phyloP scores from a whole-genome alignment of 1,140 invertebrate species.

The Bradynema listronoti region DNA sequence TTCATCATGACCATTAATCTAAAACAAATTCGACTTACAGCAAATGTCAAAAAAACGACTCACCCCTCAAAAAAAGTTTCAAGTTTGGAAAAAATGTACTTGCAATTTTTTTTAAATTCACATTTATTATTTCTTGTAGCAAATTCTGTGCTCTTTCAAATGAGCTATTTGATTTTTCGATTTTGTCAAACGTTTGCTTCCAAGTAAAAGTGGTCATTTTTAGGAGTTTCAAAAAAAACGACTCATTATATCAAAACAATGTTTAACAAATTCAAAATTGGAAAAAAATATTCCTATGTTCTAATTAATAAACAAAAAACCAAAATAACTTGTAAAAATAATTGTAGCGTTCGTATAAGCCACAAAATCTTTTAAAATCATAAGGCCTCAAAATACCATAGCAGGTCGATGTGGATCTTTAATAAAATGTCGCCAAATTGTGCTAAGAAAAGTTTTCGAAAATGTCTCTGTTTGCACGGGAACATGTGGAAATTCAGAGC shows the following conservation, averaged over 20 bases:
- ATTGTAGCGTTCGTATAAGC: background rate
- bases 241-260: background rate
- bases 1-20: conserved; percentile 38
- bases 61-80: background rate
- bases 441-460: conserved; percentile 9
- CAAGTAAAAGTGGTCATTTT: background rate
- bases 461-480: conserved; percentile 19
- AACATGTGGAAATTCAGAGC: conserved; percentile 30
- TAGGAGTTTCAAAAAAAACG: background rate
- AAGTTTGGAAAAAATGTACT: background rate
- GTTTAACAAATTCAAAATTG: background rate
- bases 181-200: conserved; percentile 1
- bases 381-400: conserved; percentile 6
- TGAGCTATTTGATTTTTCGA: background rate
- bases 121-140: conserved; percentile 4
- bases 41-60: background rate
- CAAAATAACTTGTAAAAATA: background rate
- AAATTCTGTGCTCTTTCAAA: background rate
- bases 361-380: conserved; percentile 4
- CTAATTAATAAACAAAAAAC: background rate
- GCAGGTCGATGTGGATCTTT: conserved; percentile 20
- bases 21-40: conserved; percentile 4
- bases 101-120: background rate
- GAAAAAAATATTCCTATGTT: no score
- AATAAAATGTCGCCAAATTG: conserved; percentile 22